Percentiles rank a stretch among this genome's conserved stretches.
Conservation (phyloP, 2,797 vertebrate species). For the Glossophaga mutica region DNA sequence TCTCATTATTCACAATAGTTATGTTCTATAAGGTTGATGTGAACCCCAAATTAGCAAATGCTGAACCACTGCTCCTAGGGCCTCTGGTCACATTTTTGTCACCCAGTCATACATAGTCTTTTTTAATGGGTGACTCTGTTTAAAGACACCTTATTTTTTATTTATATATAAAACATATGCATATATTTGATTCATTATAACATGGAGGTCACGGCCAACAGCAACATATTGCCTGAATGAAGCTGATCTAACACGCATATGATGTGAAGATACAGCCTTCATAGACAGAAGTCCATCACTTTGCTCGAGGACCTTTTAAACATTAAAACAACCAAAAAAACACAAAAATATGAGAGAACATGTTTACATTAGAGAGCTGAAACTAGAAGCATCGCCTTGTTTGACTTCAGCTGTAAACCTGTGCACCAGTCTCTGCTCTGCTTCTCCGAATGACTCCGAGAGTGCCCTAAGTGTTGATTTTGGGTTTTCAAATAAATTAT, state of each 20-base stretch:
- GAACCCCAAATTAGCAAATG: neutral
- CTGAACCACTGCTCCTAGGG: neutral
- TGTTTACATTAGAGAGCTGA: neutral
- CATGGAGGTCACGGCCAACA: neutral
- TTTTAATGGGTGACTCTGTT: neutral
- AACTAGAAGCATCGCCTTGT: neutral
- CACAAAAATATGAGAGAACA: neutral
- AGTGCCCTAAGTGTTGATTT: neutral
- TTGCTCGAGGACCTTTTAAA: neutral
- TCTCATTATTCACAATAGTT: neutral
- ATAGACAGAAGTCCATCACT: neutral
- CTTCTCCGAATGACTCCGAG: neutral
- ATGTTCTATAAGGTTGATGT: neutral
- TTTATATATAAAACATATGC: too few species aligned
- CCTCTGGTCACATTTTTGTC: neutral
- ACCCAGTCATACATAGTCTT: neutral
- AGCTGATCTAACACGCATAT: neutral
- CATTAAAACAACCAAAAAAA: neutral
- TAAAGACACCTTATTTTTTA: neutral
- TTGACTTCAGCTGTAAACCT: neutral
- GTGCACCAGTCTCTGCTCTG: neutral
- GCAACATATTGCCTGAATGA: neutral
- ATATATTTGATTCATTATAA: neutral
- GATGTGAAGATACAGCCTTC: neutral
- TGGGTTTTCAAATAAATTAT: neutral